Percentiles rank a stretch among this genome's conserved stretches.
These are phyloP conservation scores for Pseudonaja textilis DNA, from an alignment of 2,113 vertebrate species.

Conservation along the genomic window DNA sequence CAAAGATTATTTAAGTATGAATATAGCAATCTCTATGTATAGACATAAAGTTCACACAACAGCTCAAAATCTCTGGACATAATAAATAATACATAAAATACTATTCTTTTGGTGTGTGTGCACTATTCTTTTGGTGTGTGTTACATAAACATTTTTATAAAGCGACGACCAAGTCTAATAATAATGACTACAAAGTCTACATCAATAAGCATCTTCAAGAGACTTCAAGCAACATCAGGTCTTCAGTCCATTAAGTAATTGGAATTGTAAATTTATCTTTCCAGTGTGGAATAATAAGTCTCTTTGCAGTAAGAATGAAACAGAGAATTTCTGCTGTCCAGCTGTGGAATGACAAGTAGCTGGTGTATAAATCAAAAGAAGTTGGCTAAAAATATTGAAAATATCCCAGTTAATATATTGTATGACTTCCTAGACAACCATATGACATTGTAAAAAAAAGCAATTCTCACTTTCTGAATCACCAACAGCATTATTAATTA, in stretches of 20 bases:
- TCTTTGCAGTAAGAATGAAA: background rate
- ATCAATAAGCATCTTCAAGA: background rate
- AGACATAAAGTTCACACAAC: background rate
- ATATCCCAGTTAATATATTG: background rate
- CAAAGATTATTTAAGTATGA: background rate
- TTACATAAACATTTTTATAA: background rate
- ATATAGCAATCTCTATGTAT: background rate
- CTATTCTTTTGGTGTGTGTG: background rate
- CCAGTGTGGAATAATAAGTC: background rate
- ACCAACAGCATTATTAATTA: background rate
- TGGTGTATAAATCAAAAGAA: background rate
- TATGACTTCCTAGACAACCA: background rate
- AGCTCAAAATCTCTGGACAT: background rate
- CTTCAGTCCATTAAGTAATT: background rate
- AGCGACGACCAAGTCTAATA: background rate
- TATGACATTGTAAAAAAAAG: background rate
- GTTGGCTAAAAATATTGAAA: background rate
- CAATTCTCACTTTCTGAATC: background rate
- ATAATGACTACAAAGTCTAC: background rate
- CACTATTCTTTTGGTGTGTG: background rate
- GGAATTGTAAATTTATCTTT: background rate
- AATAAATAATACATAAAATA: background rate
- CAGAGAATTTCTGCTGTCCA: background rate
- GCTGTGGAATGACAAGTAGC: background rate
- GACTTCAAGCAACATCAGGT: background rate